phyloP scores from a whole-genome alignment of 2,888 invertebrate species.

The Polymixis flavicincta region DNA sequence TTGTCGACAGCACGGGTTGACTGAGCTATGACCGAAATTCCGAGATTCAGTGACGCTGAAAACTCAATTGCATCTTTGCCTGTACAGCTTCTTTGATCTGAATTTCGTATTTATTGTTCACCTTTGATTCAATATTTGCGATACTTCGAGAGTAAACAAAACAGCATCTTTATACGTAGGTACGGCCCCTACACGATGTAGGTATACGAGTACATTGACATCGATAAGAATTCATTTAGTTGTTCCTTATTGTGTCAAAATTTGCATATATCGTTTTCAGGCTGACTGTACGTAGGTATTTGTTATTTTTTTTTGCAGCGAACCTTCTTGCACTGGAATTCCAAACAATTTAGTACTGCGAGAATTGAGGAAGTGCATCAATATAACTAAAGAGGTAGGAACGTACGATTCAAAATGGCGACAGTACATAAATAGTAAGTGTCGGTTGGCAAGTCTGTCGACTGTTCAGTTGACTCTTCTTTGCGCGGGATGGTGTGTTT shows the following conservation, averaged over 20 bases:
- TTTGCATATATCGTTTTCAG: not conserved
- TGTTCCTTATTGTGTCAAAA: not conserved
- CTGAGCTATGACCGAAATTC: slow-evolving; percentile 46
- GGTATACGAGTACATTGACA: not conserved
- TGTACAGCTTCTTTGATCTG: slow-evolving; percentile 21
- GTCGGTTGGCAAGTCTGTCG: slow-evolving; percentile 28
- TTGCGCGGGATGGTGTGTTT: slow-evolving; percentile 31
- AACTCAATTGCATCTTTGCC: slow-evolving; percentile 46
- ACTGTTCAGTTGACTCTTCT: slow-evolving; percentile 26
- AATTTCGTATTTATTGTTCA: slow-evolving; percentile 25
- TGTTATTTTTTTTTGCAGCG: not conserved
- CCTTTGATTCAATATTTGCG: slow-evolving; percentile 24
- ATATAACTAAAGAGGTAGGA: not conserved
- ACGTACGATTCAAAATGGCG: slow-evolving; percentile 27
- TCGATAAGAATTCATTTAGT: not conserved
- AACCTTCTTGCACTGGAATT: not conserved
- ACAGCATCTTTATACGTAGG: not conserved
- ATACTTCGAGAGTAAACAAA: slow-evolving; percentile 1
- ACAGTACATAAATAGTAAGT: slow-evolving; percentile 28
- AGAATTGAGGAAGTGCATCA: slow-evolving; percentile 26
- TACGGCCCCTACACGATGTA: not conserved
- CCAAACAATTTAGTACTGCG: slow-evolving; percentile 1
- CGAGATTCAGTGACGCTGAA: slow-evolving; percentile 40
- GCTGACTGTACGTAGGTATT: not conserved
- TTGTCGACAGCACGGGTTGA: slow-evolving; percentile 31